A percentile compares a stretch with the other conserved stretches of the same genome.
These are phyloP conservation scores for Conus betulinus DNA, from an alignment of 1,140 invertebrate genomes.

Conservation along the genomic window DNA sequence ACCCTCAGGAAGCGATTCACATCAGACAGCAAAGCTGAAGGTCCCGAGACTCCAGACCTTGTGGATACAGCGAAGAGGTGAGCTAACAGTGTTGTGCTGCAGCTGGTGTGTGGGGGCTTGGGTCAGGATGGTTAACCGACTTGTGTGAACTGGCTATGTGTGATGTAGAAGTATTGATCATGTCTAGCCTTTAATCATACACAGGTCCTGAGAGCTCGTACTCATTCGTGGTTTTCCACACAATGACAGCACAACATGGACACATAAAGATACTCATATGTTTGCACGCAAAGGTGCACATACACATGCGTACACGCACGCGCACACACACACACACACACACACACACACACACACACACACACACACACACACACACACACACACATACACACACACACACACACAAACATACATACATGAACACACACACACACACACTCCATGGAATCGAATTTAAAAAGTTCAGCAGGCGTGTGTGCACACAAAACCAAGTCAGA, in stretches of 20 bases:
- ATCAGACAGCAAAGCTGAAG: background rate
- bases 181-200: no score
- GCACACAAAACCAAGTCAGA: no score
- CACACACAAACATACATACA: background rate
- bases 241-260: background rate
- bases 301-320: background rate
- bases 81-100: background rate
- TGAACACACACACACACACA: background rate
- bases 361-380: no score
- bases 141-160: no score
- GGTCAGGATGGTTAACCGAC: no score
- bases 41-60: background rate
- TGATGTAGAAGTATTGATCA: no score
- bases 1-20: conserved; percentile 7
- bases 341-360: background rate
- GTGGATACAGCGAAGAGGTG: background rate
- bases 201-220: no score
- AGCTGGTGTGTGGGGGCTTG: no score
- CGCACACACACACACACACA: background rate
- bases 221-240: no score
- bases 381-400: background rate
- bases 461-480: no score
- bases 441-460: no score
- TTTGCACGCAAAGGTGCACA: background rate
- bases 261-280: background rate